phyloP scores from a whole-genome alignment of 2,113 vertebrate genomes.

The Oxygymnocypris stewartii region DNA sequence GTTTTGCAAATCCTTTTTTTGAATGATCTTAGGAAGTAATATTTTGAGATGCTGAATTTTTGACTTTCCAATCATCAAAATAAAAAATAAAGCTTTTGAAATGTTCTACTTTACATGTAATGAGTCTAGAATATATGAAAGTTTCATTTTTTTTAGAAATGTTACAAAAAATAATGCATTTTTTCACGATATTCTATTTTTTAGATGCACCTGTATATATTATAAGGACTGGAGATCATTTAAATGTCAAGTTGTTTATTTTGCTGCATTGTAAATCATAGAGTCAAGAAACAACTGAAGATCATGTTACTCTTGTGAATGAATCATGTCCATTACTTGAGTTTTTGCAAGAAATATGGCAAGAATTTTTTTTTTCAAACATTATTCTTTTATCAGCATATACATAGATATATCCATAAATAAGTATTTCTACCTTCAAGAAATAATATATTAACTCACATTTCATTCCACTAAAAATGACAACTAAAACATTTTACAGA shows the following conservation, averaged over 20 bases:
- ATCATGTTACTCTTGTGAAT: not conserved
- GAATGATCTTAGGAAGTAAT: no score
- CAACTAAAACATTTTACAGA: conserved; percentile 90
- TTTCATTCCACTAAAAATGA: conserved; percentile 87
- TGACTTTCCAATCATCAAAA: no score
- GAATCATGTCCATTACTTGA: not conserved
- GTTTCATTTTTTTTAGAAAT: no score
- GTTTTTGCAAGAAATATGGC: conserved; percentile 32
- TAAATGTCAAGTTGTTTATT: conserved; percentile 24
- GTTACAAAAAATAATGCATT: no score
- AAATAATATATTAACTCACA: conserved; percentile 97
- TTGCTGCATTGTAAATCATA: conserved; percentile 4
- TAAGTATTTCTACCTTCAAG: conserved; percentile 97
- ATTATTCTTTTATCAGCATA: conserved; percentile 88
- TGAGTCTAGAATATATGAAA: no score
- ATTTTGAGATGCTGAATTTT: no score
- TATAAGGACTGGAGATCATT: not conserved
- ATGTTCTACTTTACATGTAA: no score
- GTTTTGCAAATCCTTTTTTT: no score
- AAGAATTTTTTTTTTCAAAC: conserved; percentile 69
- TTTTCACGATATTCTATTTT: no score
- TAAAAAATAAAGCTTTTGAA: no score
- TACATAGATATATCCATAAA: conserved; percentile 98
- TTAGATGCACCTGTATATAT: no score
- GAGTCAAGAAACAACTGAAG: conserved; percentile 24